Percentiles rank a stretch among this genome's conserved stretches.
Evolutionary conservation across 2,113 vertebrate species (phyloP).

Genomic region (Sturnira hondurensis): DNA sequence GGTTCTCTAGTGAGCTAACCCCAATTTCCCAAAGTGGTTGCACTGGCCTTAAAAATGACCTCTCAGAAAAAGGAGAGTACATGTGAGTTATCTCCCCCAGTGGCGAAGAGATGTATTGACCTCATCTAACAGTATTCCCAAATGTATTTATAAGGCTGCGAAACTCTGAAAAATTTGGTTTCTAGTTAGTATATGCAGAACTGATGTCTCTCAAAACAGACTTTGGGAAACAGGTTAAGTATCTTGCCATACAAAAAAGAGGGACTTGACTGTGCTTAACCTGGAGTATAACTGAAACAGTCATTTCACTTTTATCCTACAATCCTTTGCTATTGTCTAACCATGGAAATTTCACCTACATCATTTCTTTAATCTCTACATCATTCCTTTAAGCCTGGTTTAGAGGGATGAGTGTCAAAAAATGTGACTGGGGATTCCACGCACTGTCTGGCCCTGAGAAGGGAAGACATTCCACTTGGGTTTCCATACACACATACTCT

Average conservation of each 20-base stretch:
- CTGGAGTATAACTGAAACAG: background rate
- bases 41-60: background rate
- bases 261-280: background rate
- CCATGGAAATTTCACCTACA: background rate
- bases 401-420: background rate
- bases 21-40: conserved; percentile 22
- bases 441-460: background rate
- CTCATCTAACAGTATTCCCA: background rate
- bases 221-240: background rate
- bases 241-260: background rate
- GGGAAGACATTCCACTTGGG: background rate
- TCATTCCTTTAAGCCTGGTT: background rate
- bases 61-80: background rate
- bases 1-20: background rate
- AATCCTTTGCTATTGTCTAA: background rate
- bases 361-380: too few relatives aligned
- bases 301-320: background rate
- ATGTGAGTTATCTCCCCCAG: background rate
- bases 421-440: background rate
- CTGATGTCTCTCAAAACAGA: background rate
- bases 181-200: background rate
- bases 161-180: background rate
- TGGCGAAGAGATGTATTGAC: background rate
- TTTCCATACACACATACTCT: background rate
- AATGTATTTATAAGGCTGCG: background rate